Evolutionary conservation across 37 sponge, comb jelly and placozoan genomes (phyloP), one percentile per base, ranked within the genome.

Genomic region (Agelas oroides): DNA sequence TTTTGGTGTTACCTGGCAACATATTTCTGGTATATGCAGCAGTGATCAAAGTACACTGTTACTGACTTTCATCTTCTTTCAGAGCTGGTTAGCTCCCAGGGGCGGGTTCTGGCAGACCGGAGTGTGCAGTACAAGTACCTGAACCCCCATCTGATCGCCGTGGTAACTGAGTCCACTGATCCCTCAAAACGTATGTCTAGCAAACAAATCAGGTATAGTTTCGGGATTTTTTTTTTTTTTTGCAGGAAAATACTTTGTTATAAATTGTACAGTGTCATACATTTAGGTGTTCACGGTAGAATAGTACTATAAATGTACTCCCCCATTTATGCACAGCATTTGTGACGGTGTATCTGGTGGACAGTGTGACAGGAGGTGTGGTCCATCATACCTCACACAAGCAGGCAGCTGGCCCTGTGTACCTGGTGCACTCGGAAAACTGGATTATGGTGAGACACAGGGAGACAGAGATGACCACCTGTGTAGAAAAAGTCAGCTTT

Each of bases 51-150:
- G 25, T 17, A 17, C 72, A 25, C 75, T n/a, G 6, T 11, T 32
- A 3, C 15, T 56, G 15, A 56, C 58, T 18, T 13, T 27, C 37
- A 16, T 25, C 57, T 34, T 69, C 15, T 54, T 79, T 25, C 64
- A 93, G 96, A 95, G 57, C 66, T 31, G 3, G 84, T 95, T 74
- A 78, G 92, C 77, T 81, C 94, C 6, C 81, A 85, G 23, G 99
- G 90, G 0, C 59, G 90, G 34, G 93, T 92, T 1, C 21, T 79
- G 38, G 79, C 77, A 11, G 91, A 95, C 63, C 88, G 96, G 18
- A 83, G 80, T 64, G 92, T 95, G 11, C 88, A 93, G 63, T 95
- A 93, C 89, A 98, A 98, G 78, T 98, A 98, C 70, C 78, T 95
- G 32, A 98, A 98, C 70, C 99, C 99, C 40, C 88, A 98, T 55